These are phyloP conservation scores for Lucifuga dentata DNA, from an alignment of 2,113 vertebrate species.

Conservation along the genomic window DNA sequence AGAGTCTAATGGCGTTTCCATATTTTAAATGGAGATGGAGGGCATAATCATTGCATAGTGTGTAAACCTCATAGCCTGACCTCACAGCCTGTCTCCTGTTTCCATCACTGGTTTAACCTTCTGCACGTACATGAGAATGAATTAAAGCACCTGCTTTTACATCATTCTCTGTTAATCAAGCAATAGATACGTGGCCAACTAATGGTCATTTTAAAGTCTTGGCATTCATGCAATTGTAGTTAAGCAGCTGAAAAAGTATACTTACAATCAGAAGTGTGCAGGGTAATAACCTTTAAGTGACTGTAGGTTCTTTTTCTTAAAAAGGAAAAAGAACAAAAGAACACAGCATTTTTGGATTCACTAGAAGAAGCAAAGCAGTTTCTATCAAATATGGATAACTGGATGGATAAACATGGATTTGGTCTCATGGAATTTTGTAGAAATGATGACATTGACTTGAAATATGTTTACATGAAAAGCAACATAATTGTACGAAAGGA, in stretches of 20 bases:
- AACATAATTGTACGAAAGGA: no score
- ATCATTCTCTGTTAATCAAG: slow-evolving; percentile 19
- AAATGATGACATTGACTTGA: no score
- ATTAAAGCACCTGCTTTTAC: slow-evolving; percentile 13
- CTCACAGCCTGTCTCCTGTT: slow-evolving; percentile 8
- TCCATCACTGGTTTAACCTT: slow-evolving; percentile 5
- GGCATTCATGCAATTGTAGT: slow-evolving; percentile 10
- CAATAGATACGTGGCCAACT: slow-evolving; percentile 4
- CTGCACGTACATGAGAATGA: background rate
- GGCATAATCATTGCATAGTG: background rate
- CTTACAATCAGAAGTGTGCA: slow-evolving; percentile 15
- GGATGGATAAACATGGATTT: no score
- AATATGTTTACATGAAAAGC: no score
- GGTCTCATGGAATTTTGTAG: no score
- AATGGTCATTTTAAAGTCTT: slow-evolving; percentile 35
- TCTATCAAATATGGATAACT: no score
- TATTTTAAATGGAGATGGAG: slow-evolving; percentile 18
- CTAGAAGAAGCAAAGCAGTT: no score
- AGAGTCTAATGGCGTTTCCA: slow-evolving; percentile 8
- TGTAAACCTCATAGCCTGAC: slow-evolving; percentile 6
- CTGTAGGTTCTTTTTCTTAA: background rate
- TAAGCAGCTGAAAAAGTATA: slow-evolving; percentile 48
- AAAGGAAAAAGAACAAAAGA: slow-evolving; percentile 16
- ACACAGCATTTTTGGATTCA: background rate
- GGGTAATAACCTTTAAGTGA: slow-evolving; percentile 35